Percentiles rank a stretch among this genome's conserved stretches.
These are phyloP conservation scores for Globodera ellingtonae DNA, from an alignment of 1,140 invertebrate genomes.

Conservation along the genomic window DNA sequence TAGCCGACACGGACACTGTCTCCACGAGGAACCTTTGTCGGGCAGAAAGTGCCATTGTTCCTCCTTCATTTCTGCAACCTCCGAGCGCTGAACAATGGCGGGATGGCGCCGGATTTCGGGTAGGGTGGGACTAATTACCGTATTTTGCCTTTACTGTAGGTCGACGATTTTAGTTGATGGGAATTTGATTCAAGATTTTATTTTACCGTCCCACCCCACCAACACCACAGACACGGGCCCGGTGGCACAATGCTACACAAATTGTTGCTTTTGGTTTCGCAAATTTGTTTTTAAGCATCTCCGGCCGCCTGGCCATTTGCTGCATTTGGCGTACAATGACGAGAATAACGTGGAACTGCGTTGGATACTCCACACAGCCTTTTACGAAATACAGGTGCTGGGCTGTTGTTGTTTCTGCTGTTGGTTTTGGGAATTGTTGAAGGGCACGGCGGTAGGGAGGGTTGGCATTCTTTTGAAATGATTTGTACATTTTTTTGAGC, in stretches of 20 bases:
- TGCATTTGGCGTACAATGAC: constrained; percentile 47
- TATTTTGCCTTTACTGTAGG: too few species aligned
- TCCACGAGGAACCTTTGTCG: constrained; percentile 6
- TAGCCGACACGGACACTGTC: constrained; percentile 16
- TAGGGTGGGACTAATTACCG: constrained; percentile 4
- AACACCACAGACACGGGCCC: neutral
- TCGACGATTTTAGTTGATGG: neutral
- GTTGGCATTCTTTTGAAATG: neutral
- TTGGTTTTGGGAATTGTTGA: neutral
- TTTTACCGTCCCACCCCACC: constrained; percentile 13
- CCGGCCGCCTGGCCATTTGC: constrained; percentile 50
- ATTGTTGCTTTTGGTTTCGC: neutral
- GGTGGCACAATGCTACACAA: constrained; percentile 10
- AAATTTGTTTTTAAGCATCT: constrained; percentile 37
- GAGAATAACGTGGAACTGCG: constrained; percentile 28
- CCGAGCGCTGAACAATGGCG: constrained; percentile 17
- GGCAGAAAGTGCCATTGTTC: constrained; percentile 20
- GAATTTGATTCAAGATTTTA: neutral
- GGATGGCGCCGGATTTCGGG: constrained; percentile 10
- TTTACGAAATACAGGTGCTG: constrained; percentile 44
- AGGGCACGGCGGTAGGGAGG: too few species aligned
- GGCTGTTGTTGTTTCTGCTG: neutral
- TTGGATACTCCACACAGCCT: constrained; percentile 41
- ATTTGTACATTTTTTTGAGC: neutral
- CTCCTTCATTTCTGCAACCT: constrained; percentile 11